Evolutionary conservation across 2,113 vertebrate genomes (phyloP), one percentile per base, ranked within the genome.

Genomic region (Oreotragus oreotragus): DNA sequence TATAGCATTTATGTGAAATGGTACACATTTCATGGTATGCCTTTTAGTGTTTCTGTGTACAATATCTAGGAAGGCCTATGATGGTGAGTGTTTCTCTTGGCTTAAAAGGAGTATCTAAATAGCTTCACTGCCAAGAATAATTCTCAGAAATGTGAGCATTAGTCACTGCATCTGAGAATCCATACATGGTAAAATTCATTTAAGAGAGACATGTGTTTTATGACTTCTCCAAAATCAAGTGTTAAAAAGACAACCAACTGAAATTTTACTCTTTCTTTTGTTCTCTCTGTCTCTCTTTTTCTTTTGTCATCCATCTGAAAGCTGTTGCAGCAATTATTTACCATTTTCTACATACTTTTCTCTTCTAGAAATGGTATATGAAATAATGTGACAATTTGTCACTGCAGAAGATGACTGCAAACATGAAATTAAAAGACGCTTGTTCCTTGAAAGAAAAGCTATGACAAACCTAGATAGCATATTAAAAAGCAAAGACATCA

Each of bases 41-140:
- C 2, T 83, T 57, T 57, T 55, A 62, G 17, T 8, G 30, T 57
- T 43, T 88, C 25, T 88, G 55, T 49, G 58, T 91, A 49, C 27
- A 76, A 0, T 21, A 95, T 77, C 55, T 43, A 28, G 49, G 36
- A 97, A 84, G 66, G 8, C 15, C 47, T 9, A 30, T 47, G 47
- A 91, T 23, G 55, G 60, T 55, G 53, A 79, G 13, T 97, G 92
- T 91, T 98, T 96, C 49, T 96, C 36, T 95, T 96, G 70, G 55
- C 96, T 93, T 93, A 5, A 80, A 96, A 45, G 30, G 96, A 92
- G 28, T 94, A 58, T 87, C 84, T 53, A 96, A 89, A 79, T 60
- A 95, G 12, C 33, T 93, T 21, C 7, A 23, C 66, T 90, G 95
- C 55, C 96, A 98, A 96, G 79, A 97, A 98, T 85, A 97, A 97